Conservation (phyloP, 2,113 vertebrate genomes). For the Antechinus stuartii region DNA sequence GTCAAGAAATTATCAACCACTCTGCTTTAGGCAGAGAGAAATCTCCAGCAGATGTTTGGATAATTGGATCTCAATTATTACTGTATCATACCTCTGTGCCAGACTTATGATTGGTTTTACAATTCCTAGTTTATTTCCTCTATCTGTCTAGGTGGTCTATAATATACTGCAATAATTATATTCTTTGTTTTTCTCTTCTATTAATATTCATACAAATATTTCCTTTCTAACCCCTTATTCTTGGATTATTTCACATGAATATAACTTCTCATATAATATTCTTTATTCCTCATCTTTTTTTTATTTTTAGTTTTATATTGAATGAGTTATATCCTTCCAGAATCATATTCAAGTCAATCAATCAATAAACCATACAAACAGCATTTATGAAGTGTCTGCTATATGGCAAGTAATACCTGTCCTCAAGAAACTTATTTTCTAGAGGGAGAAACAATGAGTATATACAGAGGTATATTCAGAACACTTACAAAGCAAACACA, state of each 20-base stretch:
- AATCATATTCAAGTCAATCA: not conserved
- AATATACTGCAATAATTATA: not conserved
- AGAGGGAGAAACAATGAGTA: not conserved
- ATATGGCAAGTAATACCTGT: not conserved
- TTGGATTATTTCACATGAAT: not conserved
- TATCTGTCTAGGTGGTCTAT: not conserved
- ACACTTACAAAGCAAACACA: not conserved
- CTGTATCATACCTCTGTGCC: not conserved
- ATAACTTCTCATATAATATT: not conserved
- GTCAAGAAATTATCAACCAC: not conserved
- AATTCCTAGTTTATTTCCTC: not conserved
- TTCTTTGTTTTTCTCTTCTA: not conserved
- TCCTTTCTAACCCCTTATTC: not conserved
- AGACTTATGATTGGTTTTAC: not conserved
- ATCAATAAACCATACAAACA: not conserved
- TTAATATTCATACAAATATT: not conserved
- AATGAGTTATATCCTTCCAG: not conserved
- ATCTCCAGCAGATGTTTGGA: not conserved
- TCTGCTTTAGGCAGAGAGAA: not conserved
- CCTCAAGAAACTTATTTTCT: not conserved
- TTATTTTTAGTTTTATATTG: not conserved
- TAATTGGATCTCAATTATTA: not conserved
- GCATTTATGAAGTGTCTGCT: not conserved
- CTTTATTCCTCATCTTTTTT: not conserved
- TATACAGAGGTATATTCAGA: not conserved